These are phyloP conservation scores for Puffinus mauretanicus DNA, from an alignment of 2,113 vertebrate species.

Conservation along the genomic window DNA sequence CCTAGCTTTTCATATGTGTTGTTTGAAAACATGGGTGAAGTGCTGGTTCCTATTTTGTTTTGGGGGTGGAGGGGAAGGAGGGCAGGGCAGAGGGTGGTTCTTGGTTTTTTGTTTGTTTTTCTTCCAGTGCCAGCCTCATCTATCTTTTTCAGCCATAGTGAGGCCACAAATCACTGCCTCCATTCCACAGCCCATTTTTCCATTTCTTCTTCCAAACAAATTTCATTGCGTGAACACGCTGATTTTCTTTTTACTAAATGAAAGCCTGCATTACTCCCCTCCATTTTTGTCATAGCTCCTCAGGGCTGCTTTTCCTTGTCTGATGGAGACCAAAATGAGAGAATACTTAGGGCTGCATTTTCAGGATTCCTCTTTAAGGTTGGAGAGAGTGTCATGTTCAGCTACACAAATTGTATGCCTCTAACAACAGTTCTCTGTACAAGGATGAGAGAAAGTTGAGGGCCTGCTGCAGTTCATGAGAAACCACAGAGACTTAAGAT, in stretches of 20 bases:
- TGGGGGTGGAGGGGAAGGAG: not conserved
- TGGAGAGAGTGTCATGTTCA: not conserved
- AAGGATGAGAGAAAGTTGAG: not conserved
- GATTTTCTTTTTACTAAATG: not conserved
- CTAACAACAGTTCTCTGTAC: not conserved
- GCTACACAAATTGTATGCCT: not conserved
- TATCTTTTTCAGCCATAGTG: not conserved
- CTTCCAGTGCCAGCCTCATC: not conserved
- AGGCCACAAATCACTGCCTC: conserved; percentile 13
- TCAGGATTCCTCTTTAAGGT: not conserved
- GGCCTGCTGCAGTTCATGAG: not conserved
- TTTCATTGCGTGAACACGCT: not conserved
- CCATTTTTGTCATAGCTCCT: not conserved
- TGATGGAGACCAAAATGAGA: not conserved
- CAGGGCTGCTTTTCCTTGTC: not conserved
- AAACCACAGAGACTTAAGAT: not conserved
- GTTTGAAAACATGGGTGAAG: not conserved
- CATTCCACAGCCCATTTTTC: not conserved
- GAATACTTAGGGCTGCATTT: not conserved
- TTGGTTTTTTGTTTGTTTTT: not conserved
- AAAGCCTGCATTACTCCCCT: not conserved
- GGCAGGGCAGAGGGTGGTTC: not conserved
- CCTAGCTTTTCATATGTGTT: not conserved
- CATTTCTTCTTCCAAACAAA: not conserved
- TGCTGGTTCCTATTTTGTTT: not conserved